phyloP scores from a whole-genome alignment of 1,140 invertebrate species.

The Apis dorsata region DNA sequence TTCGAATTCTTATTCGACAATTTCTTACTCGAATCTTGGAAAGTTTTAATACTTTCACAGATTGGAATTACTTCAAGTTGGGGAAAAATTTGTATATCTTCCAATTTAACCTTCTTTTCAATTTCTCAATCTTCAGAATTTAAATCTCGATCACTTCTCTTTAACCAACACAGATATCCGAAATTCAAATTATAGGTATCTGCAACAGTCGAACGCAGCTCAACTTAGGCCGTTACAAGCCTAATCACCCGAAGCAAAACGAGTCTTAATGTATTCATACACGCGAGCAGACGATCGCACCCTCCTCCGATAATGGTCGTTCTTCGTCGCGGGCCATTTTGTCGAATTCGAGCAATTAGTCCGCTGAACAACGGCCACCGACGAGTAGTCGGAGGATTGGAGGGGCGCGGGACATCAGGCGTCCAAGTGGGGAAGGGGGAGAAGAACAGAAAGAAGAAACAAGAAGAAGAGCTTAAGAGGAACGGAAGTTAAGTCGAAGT shows the following conservation, averaged over 20 bases:
- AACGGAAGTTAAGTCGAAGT: conserved; percentile 30
- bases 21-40: no score
- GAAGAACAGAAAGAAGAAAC: conserved; percentile 24
- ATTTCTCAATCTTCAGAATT: no score
- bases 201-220: no score
- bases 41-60: no score
- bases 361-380: not conserved
- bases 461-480: not conserved
- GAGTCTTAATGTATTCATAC: conserved; percentile 30
- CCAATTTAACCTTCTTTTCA: no score
- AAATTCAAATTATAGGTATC: no score
- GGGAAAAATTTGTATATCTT: no score
- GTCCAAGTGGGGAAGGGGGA: no score
- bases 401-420: conserved; percentile 3
- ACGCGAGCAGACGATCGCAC: not conserved
- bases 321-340: conserved; percentile 17
- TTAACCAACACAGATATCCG: no score
- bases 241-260: not conserved
- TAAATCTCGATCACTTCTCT: no score
- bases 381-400: not conserved
- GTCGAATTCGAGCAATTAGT: conserved; percentile 35
- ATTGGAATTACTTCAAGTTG: no score
- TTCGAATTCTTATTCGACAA: no score
- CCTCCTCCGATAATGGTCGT: not conserved
- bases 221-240: not conserved